Percentiles rank a stretch among this genome's conserved stretches.
Evolutionary conservation across 92 coral and sea anemone genomes (phyloP).

Genomic region (Zoanthus sociatus): DNA sequence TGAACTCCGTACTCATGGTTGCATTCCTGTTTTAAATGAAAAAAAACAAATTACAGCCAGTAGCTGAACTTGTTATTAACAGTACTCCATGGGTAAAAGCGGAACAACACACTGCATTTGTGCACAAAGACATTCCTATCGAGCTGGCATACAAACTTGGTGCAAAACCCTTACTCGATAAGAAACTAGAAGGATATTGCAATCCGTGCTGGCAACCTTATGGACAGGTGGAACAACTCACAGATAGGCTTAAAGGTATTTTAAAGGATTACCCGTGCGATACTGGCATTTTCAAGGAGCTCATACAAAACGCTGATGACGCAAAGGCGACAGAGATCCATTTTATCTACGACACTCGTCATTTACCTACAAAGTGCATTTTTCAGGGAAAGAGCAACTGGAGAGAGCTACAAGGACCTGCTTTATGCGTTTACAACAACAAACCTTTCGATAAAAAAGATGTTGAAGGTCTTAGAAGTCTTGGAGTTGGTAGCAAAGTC

Average conservation of each 20-base stretch:
- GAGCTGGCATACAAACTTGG: constrained; percentile 52
- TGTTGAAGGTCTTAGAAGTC: constrained; percentile 86
- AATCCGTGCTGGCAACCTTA: constrained; percentile 24
- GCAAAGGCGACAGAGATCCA: constrained; percentile 60
- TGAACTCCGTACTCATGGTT: neutral
- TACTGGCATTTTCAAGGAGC: constrained; percentile 52
- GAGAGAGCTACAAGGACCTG: constrained; percentile 93
- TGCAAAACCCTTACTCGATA: constrained; percentile 40
- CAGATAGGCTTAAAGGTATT: constrained; percentile 50
- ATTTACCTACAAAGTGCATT: neutral
- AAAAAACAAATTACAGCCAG: constrained; percentile 17
- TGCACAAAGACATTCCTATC: constrained; percentile 14
- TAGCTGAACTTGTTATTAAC: constrained; percentile 45
- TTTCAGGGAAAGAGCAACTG: constrained; percentile 65
- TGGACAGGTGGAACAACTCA: constrained; percentile 52
- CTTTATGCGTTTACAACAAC: constrained; percentile 91
- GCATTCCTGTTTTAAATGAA: constrained; percentile 19
- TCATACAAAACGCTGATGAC: constrained; percentile 61
- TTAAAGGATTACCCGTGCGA: constrained; percentile 56
- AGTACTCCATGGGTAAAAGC: constrained; percentile 52
- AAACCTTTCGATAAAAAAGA: constrained; percentile 78
- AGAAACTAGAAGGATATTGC: constrained; percentile 22
- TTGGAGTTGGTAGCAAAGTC: constrained; percentile 88
- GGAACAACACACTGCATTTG: constrained; percentile 14
- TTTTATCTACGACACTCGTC: constrained; percentile 52